Percentiles rank a stretch among this genome's conserved stretches.
phyloP scores from a whole-genome alignment of 2,797 vertebrate species.

The Liparis tanakae region DNA sequence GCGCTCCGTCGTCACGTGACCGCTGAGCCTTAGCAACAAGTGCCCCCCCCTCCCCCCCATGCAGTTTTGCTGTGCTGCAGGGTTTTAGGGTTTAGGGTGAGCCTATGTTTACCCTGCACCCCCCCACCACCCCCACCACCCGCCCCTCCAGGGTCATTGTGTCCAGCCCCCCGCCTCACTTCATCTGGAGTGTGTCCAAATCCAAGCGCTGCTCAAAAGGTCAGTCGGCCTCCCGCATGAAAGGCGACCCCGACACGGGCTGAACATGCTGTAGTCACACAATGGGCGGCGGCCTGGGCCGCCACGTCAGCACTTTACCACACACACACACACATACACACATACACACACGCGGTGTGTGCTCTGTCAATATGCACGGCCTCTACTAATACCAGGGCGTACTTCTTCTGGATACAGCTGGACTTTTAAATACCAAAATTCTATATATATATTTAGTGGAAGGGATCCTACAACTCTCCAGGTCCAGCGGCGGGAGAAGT shows the following conservation, averaged over 20 bases:
- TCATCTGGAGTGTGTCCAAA: conserved; percentile 58
- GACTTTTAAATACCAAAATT: background rate
- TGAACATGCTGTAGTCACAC: conserved; percentile 35
- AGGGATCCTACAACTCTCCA: too few species aligned
- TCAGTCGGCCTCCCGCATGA: conserved; percentile 31
- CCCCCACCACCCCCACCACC: background rate
- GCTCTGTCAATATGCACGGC: background rate
- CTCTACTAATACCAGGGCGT: background rate
- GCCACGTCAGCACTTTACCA: conserved; percentile 64
- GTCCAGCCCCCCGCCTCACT: conserved; percentile 36
- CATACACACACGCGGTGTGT: background rate
- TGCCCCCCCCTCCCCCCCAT: background rate
- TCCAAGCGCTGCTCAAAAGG: conserved; percentile 53
- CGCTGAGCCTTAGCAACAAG: conserved; percentile 17
- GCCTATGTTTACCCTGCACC: conserved; percentile 47
- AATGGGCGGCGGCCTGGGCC: conserved; percentile 13
- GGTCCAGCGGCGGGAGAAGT: too few species aligned
- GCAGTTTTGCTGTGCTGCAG: background rate
- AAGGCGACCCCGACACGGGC: conserved; percentile 27
- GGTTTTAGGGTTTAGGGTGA: conserved; percentile 11
- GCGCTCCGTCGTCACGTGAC: background rate
- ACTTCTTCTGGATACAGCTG: background rate
- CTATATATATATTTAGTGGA: background rate
- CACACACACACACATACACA: conserved; percentile 35
- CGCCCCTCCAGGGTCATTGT: conserved; percentile 32